Evolutionary conservation across 2,113 vertebrate genomes (phyloP), one percentile per base, ranked within the genome.

Genomic region (Rostratula benghalensis): DNA sequence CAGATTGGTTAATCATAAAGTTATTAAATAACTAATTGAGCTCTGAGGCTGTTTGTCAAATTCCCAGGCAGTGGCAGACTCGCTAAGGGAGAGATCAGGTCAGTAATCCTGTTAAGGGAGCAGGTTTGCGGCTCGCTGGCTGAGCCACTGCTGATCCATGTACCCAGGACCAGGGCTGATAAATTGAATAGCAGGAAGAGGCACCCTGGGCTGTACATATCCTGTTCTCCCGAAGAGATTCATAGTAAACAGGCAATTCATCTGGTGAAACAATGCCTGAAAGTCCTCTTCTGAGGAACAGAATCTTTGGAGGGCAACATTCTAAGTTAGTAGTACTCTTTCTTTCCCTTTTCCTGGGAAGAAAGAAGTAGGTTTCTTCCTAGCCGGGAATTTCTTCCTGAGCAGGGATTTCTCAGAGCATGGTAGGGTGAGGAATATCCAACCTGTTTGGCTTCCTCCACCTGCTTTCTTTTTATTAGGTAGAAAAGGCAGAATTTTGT

Each of bases 181-280:
- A 11, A 74, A 79, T 13, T 88, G 82, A 96, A 95, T 90, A 86
- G 37, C 87, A 94, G 82, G 92, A 95, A 93, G 87, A 83, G 63
- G 50, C 82, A 80, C 75, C 28, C 67, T 87, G 85, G 59, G 46
- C 41, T 69, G 57, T 46, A 15, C 54, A 8, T 50, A 80, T 83
- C 85, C 84, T 94, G 78, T 87, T 90, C 63, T 95, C n/a, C 31
- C 63, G 10, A 8, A 43, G 37, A 71, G 60, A n/a, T 78, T 56
- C 24, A 6, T 12, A 22, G 60, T 28, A 87, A 87, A 84, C 46
- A 87, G 48, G 24, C 56, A 78, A 21, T 79, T 77, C 25, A 15
- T 82, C 80, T 53, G 53, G 11, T 69, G 61, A 71, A 93, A 90
- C n/a, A 83, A 37, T 53, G 46, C 71, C 54, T 67, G 18, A 63